These are phyloP conservation scores for Morone chrysops DNA, from an alignment of 2,113 vertebrate genomes.

Conservation along the genomic window DNA sequence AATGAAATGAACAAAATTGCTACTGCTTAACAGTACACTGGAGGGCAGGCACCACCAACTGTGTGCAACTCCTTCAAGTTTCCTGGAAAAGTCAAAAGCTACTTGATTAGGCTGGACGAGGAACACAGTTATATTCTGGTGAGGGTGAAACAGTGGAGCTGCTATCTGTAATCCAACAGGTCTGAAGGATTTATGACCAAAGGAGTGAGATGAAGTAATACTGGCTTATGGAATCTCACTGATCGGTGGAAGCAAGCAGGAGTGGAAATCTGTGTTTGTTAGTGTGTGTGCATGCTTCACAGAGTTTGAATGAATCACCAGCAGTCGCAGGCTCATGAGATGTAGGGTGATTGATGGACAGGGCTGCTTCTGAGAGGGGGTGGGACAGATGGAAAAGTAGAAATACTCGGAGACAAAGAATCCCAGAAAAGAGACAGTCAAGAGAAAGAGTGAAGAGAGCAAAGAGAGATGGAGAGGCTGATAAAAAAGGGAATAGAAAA, in stretches of 20 bases:
- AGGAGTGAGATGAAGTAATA: slow-evolving; percentile 46
- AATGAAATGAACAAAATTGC: slow-evolving; percentile 72
- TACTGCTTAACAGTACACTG: slow-evolving; percentile 59
- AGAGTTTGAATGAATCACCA: slow-evolving; percentile 53
- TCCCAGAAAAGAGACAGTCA: not conserved
- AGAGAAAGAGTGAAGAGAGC: not conserved
- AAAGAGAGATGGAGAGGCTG: not conserved
- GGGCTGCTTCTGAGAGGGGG: not conserved
- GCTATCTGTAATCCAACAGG: slow-evolving; percentile 58
- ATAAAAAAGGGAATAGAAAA: slow-evolving; percentile 24
- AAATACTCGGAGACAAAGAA: not conserved
- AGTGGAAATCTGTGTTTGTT: not conserved
- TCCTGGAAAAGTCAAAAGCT: slow-evolving; percentile 38
- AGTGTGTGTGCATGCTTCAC: slow-evolving; percentile 10
- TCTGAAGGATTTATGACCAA: slow-evolving; percentile 52
- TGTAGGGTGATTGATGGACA: slow-evolving; percentile 37
- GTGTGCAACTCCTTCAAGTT: slow-evolving; percentile 44
- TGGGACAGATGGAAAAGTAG: slow-evolving; percentile 10
- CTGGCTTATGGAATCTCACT: slow-evolving; percentile 48
- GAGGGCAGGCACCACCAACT: slow-evolving; percentile 31
- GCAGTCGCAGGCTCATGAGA: slow-evolving; percentile 30
- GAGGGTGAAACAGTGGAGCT: slow-evolving; percentile 46
- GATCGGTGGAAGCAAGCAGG: slow-evolving; percentile 36
- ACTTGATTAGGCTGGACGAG: slow-evolving; percentile 55
- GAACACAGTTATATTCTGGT: slow-evolving; percentile 35